Conservation (phyloP, 2,888 invertebrate genomes). For the Agriopis leucophaearia region DNA sequence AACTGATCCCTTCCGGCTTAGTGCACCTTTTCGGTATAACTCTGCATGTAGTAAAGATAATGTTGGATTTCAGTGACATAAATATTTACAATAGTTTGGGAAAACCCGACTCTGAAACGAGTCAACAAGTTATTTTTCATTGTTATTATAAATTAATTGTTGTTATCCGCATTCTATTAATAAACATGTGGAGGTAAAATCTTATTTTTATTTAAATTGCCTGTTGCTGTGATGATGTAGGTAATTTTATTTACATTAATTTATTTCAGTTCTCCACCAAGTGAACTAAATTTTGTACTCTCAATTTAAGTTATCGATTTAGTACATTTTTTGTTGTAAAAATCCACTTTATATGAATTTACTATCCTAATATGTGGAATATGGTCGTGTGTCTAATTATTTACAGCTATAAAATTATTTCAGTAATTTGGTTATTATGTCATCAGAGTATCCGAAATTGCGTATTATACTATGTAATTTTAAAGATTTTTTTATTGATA, state of each 20-base stretch:
- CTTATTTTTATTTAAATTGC: background rate
- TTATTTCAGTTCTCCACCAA: background rate
- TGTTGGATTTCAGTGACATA: background rate
- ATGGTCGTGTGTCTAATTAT: too few relatives aligned
- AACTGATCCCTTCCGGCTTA: too few relatives aligned
- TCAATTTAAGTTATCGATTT: background rate
- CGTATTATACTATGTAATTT: too few relatives aligned
- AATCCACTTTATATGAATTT: too few relatives aligned
- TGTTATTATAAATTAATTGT: background rate
- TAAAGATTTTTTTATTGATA: too few relatives aligned
- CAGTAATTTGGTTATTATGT: too few relatives aligned
- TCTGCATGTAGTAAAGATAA: background rate
- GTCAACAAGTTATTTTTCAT: background rate
- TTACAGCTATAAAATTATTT: too few relatives aligned
- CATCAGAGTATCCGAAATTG: too few relatives aligned
- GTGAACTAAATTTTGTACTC: background rate
- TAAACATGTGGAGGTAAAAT: background rate
- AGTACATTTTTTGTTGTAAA: too few relatives aligned
- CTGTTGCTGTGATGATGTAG: background rate
- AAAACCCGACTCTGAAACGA: background rate
- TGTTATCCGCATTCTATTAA: background rate
- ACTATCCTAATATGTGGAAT: too few relatives aligned
- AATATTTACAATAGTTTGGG: constrained; percentile 5
- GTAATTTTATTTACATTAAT: background rate
- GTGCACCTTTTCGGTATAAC: too few relatives aligned